Conservation (phyloP, 2,113 vertebrate species). For the Neoarius graeffei region DNA sequence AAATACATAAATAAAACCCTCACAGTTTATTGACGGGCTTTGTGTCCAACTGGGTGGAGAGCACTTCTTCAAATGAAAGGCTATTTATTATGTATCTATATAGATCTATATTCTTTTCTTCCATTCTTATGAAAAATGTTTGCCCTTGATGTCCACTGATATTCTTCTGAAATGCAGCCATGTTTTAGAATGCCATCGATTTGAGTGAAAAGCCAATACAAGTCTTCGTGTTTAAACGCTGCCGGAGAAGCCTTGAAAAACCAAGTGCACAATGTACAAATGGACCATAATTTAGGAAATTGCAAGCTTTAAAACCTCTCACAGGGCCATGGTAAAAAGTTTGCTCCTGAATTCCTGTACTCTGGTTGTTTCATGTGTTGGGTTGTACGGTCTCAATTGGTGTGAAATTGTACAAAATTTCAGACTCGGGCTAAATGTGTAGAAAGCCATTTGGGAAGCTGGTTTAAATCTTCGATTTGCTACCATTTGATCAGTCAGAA, state of each 20-base stretch:
- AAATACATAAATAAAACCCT: background rate
- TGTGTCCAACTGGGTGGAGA: slow-evolving; percentile 21
- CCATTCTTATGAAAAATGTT: slow-evolving; percentile 20
- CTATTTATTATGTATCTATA: slow-evolving; percentile 33
- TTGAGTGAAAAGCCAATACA: slow-evolving; percentile 6
- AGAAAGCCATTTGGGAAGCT: background rate
- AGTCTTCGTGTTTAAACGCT: background rate
- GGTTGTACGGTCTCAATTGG: background rate
- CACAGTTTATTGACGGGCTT: slow-evolving; percentile 20
- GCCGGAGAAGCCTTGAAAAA: background rate
- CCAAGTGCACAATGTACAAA: background rate
- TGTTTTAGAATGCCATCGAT: slow-evolving; percentile 17
- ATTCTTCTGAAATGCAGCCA: background rate
- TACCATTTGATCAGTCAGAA: background rate
- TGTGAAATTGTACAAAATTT: background rate
- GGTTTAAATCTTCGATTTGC: background rate
- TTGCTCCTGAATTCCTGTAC: background rate
- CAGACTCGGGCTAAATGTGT: background rate
- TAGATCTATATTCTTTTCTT: slow-evolving; percentile 42
- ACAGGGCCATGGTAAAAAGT: background rate
- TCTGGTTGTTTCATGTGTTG: background rate
- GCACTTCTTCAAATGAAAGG: slow-evolving; percentile 45
- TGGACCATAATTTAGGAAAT: slow-evolving; percentile 14
- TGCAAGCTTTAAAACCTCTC: background rate
- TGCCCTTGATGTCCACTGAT: slow-evolving; percentile 11